phyloP scores from a whole-genome alignment of 2,113 vertebrate species.

The Apteryx owenii region DNA sequence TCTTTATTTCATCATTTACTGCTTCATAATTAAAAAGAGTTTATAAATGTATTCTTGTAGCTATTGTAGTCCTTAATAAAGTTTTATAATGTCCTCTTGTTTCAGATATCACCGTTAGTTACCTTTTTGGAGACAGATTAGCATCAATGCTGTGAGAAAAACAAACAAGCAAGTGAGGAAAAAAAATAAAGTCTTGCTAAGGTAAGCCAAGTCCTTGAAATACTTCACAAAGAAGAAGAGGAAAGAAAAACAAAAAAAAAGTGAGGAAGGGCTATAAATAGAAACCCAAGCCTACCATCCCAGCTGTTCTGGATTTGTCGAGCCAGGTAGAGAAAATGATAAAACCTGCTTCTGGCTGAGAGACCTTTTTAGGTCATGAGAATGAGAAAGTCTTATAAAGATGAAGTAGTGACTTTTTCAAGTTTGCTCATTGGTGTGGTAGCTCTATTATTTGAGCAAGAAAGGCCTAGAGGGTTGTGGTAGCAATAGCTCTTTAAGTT shows the following conservation, averaged over 20 bases:
- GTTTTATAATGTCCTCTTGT: accelerated
- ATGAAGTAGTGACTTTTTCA: not conserved
- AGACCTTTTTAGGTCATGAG: accelerated
- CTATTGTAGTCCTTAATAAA: accelerated
- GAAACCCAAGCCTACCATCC: not conserved
- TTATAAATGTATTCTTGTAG: not conserved
- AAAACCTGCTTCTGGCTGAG: not conserved
- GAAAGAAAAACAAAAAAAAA: no score
- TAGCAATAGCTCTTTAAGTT: not conserved
- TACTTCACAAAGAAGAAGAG: accelerated
- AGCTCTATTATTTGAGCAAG: not conserved
- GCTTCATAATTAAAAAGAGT: accelerated
- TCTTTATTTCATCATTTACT: not conserved
- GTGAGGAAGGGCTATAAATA: not conserved
- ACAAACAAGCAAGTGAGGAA: accelerated
- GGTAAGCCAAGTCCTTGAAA: accelerated
- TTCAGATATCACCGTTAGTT: not conserved
- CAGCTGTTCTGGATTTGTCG: not conserved
- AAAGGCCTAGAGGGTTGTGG: not conserved
- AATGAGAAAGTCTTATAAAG: accelerated
- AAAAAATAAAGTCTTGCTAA: accelerated
- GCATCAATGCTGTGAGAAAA: accelerated
- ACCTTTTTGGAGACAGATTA: accelerated
- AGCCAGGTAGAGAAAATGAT: not conserved
- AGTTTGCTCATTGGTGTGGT: not conserved